These are phyloP conservation scores for Pangasius mekongensis DNA, from an alignment of 2,797 vertebrate genomes.

Conservation along the genomic window DNA sequence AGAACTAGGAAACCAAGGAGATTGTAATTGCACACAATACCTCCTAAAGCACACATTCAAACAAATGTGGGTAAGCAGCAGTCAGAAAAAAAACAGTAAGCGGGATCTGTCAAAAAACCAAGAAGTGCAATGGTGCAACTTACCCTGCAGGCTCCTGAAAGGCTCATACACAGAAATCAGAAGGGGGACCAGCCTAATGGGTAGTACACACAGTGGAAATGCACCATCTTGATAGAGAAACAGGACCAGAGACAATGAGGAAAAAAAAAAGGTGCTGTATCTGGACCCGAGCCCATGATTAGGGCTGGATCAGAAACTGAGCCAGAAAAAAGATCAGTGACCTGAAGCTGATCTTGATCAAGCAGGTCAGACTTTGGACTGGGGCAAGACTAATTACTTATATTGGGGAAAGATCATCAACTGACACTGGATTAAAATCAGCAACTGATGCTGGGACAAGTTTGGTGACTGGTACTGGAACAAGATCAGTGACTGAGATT, in stretches of 20 bases:
- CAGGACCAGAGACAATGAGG: not conserved
- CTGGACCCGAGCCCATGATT: not conserved
- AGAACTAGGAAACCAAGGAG: not conserved
- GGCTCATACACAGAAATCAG: not conserved
- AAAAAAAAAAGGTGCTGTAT: not conserved
- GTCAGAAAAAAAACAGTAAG: not conserved
- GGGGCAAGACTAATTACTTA: not conserved
- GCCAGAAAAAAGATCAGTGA: not conserved
- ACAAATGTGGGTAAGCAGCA: not conserved
- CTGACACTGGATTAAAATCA: not conserved
- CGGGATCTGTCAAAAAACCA: not conserved
- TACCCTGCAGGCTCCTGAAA: not conserved
- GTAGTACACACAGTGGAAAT: not conserved
- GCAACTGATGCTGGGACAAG: not conserved
- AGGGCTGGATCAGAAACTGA: not conserved
- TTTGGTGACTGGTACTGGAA: not conserved
- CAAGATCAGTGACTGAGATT: not conserved
- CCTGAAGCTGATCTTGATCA: not conserved
- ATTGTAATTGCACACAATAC: not conserved
- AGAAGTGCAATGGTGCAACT: not conserved
- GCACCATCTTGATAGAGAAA: not conserved
- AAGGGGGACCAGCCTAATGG: not conserved
- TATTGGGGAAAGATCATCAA: not conserved
- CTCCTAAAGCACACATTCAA: not conserved
- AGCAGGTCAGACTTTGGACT: not conserved